These are phyloP conservation scores for Psilopsiagon aymara DNA, from an alignment of 2,113 vertebrate species.

Conservation along the genomic window DNA sequence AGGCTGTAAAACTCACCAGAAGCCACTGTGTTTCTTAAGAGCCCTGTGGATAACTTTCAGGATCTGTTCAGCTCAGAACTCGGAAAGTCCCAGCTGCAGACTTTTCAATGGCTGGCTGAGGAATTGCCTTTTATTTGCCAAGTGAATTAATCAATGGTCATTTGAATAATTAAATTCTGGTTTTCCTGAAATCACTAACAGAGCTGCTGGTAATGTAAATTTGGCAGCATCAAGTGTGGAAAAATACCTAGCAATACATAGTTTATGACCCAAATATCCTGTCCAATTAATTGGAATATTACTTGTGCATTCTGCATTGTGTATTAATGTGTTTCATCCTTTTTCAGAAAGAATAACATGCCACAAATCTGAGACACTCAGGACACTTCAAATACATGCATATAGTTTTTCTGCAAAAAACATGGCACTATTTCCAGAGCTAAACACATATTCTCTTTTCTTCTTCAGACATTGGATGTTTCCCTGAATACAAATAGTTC, in stretches of 20 bases:
- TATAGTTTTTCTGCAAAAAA: neutral
- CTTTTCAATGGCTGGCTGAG: neutral
- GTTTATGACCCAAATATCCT: neutral
- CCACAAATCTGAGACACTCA: neutral
- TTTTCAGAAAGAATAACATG: neutral
- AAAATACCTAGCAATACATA: neutral
- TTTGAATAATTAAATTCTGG: neutral
- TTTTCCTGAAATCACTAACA: neutral
- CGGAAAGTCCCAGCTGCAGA: neutral
- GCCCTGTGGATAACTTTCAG: neutral
- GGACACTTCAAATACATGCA: neutral
- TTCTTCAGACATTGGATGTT: neutral
- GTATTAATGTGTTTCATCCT: neutral
- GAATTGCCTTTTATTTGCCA: neutral
- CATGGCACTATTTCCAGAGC: neutral
- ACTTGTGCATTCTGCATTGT: neutral
- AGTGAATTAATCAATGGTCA: neutral
- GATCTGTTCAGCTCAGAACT: neutral
- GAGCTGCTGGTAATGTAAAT: neutral
- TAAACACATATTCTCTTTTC: neutral
- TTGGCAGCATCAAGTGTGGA: neutral
- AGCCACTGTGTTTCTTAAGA: neutral
- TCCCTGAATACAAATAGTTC: neutral
- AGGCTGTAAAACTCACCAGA: neutral
- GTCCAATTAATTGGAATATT: neutral